phyloP scores from a whole-genome alignment of 2,888 invertebrate genomes.

The Drosophila peninsularis region DNA sequence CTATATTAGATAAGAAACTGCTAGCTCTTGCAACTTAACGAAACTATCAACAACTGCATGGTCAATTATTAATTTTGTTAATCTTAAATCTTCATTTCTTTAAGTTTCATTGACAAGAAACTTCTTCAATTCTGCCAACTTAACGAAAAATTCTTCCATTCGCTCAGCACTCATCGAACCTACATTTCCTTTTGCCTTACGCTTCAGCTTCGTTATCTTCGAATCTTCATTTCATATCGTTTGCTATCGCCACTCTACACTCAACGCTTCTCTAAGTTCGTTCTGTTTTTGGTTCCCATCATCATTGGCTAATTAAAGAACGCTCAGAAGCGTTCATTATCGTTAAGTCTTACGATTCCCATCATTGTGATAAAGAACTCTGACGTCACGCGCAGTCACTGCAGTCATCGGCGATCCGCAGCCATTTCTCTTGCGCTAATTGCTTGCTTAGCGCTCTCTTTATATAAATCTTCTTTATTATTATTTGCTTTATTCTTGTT shows the following conservation, averaged over 20 bases:
- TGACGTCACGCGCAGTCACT: conserved; percentile 41
- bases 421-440: conserved; percentile 7
- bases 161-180: too few relatives aligned
- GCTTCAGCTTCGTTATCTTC: too few relatives aligned
- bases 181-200: neutral
- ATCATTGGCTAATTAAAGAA: neutral
- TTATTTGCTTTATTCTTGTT: neutral
- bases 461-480: neutral
- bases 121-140: neutral
- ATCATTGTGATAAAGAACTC: neutral
- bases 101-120: too few relatives aligned
- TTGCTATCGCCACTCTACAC: neutral
- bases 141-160: neutral
- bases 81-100: neutral
- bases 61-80: too few relatives aligned
- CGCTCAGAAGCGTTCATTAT: neutral
- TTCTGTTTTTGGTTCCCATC: neutral
- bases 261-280: neutral
- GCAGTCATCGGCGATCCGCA: neutral
- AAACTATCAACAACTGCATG: neutral
- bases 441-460: conserved; percentile 16
- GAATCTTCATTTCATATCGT: too few relatives aligned
- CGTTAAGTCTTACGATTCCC: conserved; percentile 1
- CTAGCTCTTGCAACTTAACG: neutral
- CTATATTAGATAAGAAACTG: too few relatives aligned